These are phyloP conservation scores for Thymelicus acteon DNA, from an alignment of 2,888 invertebrate species.

Conservation along the genomic window DNA sequence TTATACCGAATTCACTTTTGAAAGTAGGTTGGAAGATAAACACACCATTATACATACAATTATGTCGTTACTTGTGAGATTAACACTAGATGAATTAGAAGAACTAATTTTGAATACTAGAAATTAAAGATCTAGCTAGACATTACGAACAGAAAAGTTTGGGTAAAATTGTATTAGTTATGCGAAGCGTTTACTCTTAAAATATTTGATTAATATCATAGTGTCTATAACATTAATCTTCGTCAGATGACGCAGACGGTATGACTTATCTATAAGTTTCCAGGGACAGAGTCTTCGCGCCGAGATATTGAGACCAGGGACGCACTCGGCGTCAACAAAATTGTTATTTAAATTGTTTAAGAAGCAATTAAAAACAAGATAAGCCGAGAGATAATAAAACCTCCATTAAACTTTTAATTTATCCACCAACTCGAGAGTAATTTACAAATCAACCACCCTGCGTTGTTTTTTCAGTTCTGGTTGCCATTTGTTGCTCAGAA, in stretches of 20 bases:
- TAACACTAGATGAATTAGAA: too few species aligned
- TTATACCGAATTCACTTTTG: too few species aligned
- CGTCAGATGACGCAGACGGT: slow-evolving; percentile 12
- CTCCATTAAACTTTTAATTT: slow-evolving; percentile 33
- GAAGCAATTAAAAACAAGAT: slow-evolving; percentile 39
- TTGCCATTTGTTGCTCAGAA: not conserved
- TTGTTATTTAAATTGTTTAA: slow-evolving; percentile 38
- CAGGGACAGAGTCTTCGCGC: slow-evolving; percentile 16
- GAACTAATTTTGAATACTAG: too few species aligned
- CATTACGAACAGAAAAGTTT: not conserved
- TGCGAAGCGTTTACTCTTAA: not conserved
- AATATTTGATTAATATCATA: slow-evolving; percentile 4
- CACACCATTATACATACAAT: too few species aligned
- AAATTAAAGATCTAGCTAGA: too few species aligned
- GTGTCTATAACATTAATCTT: slow-evolving; percentile 3
- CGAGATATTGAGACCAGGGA: slow-evolving; percentile 22
- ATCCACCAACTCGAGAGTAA: slow-evolving; percentile 33
- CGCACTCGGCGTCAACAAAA: slow-evolving; percentile 26
- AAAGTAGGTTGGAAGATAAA: too few species aligned
- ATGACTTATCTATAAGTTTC: slow-evolving; percentile 26
- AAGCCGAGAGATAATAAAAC: slow-evolving; percentile 36
- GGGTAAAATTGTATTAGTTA: not conserved
- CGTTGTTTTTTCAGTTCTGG: slow-evolving; percentile 1
- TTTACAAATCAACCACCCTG: slow-evolving; percentile 31
- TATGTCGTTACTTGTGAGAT: too few species aligned